phyloP scores from a whole-genome alignment of 1,140 invertebrate species.

The Heliconius hewitsoni region DNA sequence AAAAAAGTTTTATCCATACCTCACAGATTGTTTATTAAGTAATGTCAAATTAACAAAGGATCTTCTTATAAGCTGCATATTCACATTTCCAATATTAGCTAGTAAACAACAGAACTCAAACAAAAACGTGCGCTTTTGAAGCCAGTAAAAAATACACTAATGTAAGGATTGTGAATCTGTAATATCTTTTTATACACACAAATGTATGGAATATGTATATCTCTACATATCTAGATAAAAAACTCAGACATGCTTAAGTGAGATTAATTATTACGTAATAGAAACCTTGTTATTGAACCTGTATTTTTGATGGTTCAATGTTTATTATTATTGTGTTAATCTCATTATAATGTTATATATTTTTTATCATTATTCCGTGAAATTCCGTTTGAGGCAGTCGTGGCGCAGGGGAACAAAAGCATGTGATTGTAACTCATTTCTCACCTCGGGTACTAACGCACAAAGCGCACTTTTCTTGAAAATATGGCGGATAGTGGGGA shows the following conservation, averaged over 20 bases:
- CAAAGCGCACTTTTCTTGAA: no score
- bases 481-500: no score
- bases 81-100: background rate
- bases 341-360: background rate
- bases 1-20: background rate
- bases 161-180: background rate
- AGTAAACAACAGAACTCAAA: background rate
- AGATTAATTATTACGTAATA: background rate
- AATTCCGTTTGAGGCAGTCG: no score
- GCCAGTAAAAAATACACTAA: background rate
- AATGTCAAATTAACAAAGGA: background rate
- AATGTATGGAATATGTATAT: background rate
- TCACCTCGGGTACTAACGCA: no score
- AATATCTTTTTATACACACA: background rate
- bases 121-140: background rate
- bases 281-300: background rate
- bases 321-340: background rate
- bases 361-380: no score
- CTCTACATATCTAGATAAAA: background rate
- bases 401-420: no score
- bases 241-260: background rate
- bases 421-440: no score
- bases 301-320: background rate
- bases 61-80: conserved; percentile 17
- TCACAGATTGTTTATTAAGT: conserved; percentile 17